These are phyloP conservation scores for Athene cunicularia DNA, from an alignment of 2,113 vertebrate genomes.

Conservation along the genomic window DNA sequence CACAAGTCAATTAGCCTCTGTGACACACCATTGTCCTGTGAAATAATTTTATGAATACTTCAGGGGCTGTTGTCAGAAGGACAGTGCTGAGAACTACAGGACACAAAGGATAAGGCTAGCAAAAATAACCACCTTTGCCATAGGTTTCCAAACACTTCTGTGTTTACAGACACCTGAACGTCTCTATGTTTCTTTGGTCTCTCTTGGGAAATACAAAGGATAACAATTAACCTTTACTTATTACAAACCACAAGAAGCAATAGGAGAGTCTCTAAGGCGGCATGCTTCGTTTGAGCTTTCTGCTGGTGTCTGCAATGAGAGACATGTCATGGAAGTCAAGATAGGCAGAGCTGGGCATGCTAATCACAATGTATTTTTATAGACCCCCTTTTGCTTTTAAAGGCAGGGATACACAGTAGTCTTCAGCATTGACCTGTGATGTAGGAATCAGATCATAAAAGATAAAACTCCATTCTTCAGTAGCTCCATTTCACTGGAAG, in stretches of 20 bases:
- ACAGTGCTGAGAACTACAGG: background rate
- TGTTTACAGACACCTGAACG: conserved; percentile 14
- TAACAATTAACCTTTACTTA: conserved; percentile 45
- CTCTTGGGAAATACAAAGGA: background rate
- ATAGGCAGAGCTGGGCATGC: background rate
- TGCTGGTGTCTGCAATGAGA: background rate
- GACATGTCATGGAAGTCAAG: background rate
- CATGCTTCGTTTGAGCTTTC: background rate
- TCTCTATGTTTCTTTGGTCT: background rate
- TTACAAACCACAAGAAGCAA: background rate
- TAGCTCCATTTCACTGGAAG: background rate
- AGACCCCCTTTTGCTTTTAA: background rate
- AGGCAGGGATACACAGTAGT: background rate
- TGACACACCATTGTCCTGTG: background rate
- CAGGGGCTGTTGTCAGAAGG: background rate
- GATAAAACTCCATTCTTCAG: background rate
- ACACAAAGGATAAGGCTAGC: background rate
- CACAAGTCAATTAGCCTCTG: conserved; percentile 63
- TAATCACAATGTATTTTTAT: background rate
- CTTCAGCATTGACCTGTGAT: background rate
- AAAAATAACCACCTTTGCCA: conserved; percentile 34
- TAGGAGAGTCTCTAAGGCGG: background rate
- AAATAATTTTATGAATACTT: conserved; percentile 57
- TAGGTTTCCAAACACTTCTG: background rate
- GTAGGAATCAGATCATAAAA: background rate